phyloP scores from a whole-genome alignment of 2,113 vertebrate species.

The Ahaetulla prasina region DNA sequence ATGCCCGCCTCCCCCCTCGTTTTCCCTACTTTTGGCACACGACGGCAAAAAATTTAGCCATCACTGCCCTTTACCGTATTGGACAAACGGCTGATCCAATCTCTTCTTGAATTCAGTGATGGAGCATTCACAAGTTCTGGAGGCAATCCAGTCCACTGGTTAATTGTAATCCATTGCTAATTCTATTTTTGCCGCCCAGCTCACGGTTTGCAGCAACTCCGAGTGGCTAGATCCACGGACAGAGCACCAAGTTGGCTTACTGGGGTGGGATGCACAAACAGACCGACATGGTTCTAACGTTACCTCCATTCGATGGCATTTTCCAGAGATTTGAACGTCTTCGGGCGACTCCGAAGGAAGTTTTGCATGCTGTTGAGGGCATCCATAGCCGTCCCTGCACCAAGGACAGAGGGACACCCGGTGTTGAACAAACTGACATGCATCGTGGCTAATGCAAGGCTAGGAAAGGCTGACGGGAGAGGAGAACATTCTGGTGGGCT shows the following conservation, averaged over 20 bases:
- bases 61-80: too few relatives aligned
- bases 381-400: conserved; percentile 94
- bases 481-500: rapidly evolving
- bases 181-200: too few relatives aligned
- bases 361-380: conserved; percentile 99
- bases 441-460: neutral
- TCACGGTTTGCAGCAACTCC: too few relatives aligned
- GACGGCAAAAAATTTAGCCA: too few relatives aligned
- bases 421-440: neutral
- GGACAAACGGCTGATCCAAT: too few relatives aligned
- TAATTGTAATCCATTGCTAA: too few relatives aligned
- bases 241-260: too few relatives aligned
- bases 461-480: rapidly evolving
- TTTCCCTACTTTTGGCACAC: too few relatives aligned
- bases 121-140: too few relatives aligned
- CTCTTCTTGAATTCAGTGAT: too few relatives aligned
- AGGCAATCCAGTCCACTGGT: too few relatives aligned
- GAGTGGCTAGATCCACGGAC: neutral
- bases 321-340: conserved; percentile 95
- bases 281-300: neutral
- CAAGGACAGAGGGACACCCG: rapidly evolving
- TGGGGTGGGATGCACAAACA: rapidly evolving
- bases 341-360: conserved; percentile 95
- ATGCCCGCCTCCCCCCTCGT: too few relatives aligned
- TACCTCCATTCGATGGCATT: conserved; percentile 99